phyloP scores from a whole-genome alignment of 2,888 invertebrate genomes.

The Cheilosia urbana region DNA sequence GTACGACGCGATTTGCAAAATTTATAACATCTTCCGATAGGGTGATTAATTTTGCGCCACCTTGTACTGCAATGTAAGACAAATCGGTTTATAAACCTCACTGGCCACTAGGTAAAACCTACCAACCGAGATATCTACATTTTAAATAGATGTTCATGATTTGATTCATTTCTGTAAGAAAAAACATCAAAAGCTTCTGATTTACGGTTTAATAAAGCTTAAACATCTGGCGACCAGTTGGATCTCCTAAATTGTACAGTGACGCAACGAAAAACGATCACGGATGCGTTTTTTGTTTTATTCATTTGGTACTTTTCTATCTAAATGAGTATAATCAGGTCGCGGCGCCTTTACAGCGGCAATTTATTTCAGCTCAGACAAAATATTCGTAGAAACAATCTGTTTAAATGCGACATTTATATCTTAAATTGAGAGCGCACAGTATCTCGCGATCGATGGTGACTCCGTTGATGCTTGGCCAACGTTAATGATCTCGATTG shows the following conservation, averaged over 20 bases:
- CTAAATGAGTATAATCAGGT: conserved; percentile 69
- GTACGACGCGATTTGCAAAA: no score
- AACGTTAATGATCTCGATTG: conserved; percentile 69
- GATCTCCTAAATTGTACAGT: background rate
- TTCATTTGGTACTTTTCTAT: background rate
- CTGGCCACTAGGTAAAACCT: no score
- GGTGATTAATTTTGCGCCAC: no score
- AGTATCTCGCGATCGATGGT: background rate
- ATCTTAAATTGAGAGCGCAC: conserved; percentile 35
- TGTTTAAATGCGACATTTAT: conserved; percentile 38
- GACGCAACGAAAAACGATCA: conserved; percentile 11
- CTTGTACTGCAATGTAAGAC: no score
- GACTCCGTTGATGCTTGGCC: conserved; percentile 42
- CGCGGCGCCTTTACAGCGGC: conserved; percentile 39
- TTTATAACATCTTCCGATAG: no score
- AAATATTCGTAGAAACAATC: conserved; percentile 13
- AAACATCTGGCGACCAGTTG: conserved; percentile 10
- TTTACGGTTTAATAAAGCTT: background rate
- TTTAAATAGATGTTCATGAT: no score
- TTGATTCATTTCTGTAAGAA: no score
- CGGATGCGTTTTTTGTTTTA: background rate
- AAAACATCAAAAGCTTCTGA: no score
- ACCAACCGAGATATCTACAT: no score
- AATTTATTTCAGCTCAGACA: conserved; percentile 55
- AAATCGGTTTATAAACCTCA: no score